Conservation (phyloP, 2,113 vertebrate genomes). For the Cyrtonyx montezumae region DNA sequence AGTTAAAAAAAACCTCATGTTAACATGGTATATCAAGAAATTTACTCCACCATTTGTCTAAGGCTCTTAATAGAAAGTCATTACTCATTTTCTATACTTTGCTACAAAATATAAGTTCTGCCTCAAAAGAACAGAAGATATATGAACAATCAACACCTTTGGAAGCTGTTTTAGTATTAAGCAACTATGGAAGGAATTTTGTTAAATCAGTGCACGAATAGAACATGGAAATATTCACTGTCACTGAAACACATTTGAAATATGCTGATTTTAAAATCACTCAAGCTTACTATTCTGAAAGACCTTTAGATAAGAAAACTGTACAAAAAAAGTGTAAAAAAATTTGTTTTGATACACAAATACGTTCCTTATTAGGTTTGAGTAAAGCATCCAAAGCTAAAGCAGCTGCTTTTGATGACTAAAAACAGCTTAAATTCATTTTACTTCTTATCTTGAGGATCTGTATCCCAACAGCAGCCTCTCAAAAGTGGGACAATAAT, state of each 20-base stretch:
- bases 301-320: not conserved
- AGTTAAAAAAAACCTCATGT: not conserved
- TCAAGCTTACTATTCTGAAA: not conserved
- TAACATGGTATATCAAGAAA: not conserved
- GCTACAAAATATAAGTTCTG: not conserved
- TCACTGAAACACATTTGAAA: not conserved
- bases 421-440: not conserved
- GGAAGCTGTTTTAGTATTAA: not conserved
- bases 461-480: not conserved
- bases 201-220: not conserved
- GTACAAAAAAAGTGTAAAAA: not conserved
- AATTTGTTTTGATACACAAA: not conserved
- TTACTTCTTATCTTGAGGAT: not conserved
- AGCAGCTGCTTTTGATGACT: not conserved
- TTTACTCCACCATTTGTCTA: not conserved
- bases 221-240: not conserved
- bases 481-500: not conserved
- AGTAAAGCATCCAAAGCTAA: not conserved
- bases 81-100: not conserved
- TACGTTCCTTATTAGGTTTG: not conserved
- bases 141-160: not conserved
- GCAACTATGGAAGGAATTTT: not conserved
- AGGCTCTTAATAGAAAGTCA: not conserved
- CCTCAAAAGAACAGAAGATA: not conserved
- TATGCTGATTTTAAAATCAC: not conserved